These are phyloP conservation scores for Triplophysa rosa DNA, from an alignment of 2,113 vertebrate species.

Conservation along the genomic window DNA sequence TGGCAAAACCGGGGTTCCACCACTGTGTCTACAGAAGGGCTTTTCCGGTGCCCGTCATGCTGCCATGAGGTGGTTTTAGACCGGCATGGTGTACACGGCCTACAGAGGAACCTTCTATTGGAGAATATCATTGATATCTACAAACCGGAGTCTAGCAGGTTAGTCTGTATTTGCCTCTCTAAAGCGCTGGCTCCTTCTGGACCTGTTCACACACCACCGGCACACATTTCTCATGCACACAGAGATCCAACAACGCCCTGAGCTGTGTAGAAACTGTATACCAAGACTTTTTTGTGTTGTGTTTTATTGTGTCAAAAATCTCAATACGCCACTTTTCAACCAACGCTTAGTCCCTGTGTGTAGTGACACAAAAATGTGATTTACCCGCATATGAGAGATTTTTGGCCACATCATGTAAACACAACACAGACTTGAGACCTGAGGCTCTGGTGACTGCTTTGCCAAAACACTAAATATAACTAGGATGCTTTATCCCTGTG, in stretches of 20 bases:
- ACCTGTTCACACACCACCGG: not conserved
- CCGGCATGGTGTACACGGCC: conserved; percentile 85
- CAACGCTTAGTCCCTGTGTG: not conserved
- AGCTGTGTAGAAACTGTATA: conserved; percentile 6
- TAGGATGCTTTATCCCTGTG: conserved; percentile 43
- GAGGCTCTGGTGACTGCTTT: conserved; percentile 21
- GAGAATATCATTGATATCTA: conserved; percentile 92
- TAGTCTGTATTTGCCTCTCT: conserved; percentile 17
- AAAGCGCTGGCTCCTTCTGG: not conserved
- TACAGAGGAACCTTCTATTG: conserved; percentile 89
- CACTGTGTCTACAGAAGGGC: conserved; percentile 77
- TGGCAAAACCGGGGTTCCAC: conserved; percentile 83
- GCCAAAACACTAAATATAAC: conserved; percentile 51
- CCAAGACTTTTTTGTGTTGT: not conserved
- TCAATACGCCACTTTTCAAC: not conserved
- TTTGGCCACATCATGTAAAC: conserved; percentile 27
- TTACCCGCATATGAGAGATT: not conserved
- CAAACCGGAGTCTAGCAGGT: conserved; percentile 84
- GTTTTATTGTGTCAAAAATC: not conserved
- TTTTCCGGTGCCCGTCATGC: conserved; percentile 88
- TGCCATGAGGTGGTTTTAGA: conserved; percentile 88
- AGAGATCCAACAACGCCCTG: not conserved
- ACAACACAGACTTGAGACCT: conserved; percentile 17
- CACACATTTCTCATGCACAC: conserved; percentile 1
- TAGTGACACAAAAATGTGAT: conserved; percentile 8